Conservation (phyloP, 2,888 invertebrate species). For the Parasteatoda lunata region DNA sequence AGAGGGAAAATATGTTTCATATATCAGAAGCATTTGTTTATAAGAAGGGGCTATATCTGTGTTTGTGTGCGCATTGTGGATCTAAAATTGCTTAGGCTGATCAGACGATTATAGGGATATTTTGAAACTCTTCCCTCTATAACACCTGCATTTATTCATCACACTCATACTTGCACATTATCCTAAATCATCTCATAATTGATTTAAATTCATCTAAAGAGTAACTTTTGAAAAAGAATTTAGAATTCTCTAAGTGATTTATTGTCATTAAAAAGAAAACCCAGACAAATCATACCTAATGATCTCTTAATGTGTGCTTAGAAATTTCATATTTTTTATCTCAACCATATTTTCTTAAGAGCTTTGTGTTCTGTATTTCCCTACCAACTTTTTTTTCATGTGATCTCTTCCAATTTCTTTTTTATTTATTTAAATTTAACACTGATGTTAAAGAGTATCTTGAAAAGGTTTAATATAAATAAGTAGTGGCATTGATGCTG, state of each 20-base stretch:
- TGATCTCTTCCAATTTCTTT: no score
- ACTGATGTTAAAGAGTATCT: no score
- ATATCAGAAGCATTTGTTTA: constrained; percentile 2
- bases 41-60: neutral
- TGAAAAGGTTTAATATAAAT: no score
- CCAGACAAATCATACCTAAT: constrained; percentile 44
- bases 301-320: constrained; percentile 5
- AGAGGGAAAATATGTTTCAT: neutral
- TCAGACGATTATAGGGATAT: constrained; percentile 42
- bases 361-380: no score
- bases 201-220: constrained; percentile 27
- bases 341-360: no score
- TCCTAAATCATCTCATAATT: constrained; percentile 58
- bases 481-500: no score
- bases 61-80: neutral
- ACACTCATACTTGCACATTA: constrained; percentile 52
- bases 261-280: neutral
- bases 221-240: constrained; percentile 24
- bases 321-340: neutral
- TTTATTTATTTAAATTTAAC: no score
- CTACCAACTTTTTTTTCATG: no score
- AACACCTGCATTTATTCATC: constrained; percentile 65
- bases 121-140: constrained; percentile 59
- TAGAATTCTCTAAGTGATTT: constrained; percentile 16
- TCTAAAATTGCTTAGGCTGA: constrained; percentile 53